These are phyloP conservation scores for Muscicapa adusta DNA, from an alignment of 2,113 vertebrate genomes.

Conservation along the genomic window DNA sequence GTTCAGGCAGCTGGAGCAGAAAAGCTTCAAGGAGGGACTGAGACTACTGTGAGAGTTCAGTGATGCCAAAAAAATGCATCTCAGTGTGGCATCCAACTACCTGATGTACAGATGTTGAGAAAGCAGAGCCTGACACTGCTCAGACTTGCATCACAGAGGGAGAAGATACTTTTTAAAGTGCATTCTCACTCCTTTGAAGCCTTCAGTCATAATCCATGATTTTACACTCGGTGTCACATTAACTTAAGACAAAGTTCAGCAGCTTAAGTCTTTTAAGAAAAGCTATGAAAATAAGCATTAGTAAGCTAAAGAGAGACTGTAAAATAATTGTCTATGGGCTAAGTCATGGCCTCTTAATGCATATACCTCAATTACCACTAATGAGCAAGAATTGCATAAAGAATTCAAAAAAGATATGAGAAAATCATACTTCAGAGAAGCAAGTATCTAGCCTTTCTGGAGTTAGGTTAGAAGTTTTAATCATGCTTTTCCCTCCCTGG, in stretches of 20 bases:
- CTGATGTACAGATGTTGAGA: neutral
- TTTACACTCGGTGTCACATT: neutral
- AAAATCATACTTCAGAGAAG: neutral
- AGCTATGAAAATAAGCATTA: neutral
- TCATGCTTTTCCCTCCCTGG: neutral
- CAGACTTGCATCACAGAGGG: neutral
- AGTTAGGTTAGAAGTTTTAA: neutral
- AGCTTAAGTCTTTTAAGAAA: neutral
- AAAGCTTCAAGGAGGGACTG: neutral
- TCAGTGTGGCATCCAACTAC: neutral
- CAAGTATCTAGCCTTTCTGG: neutral
- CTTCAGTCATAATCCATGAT: neutral
- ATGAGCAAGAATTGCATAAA: neutral
- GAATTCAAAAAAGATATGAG: neutral
- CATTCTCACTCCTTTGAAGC: neutral
- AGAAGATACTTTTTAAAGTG: neutral
- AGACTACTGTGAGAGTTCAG: neutral
- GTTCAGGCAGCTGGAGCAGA: neutral
- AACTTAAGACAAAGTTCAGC: neutral
- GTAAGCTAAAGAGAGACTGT: neutral
- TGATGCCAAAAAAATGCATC: neutral
- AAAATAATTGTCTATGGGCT: neutral
- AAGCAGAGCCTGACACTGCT: neutral
- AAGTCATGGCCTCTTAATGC: neutral
- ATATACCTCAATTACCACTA: neutral